Base-by-base conservation (phyloP, 1,140 invertebrate genomes). In the Trichogramma pretiosum region DNA sequence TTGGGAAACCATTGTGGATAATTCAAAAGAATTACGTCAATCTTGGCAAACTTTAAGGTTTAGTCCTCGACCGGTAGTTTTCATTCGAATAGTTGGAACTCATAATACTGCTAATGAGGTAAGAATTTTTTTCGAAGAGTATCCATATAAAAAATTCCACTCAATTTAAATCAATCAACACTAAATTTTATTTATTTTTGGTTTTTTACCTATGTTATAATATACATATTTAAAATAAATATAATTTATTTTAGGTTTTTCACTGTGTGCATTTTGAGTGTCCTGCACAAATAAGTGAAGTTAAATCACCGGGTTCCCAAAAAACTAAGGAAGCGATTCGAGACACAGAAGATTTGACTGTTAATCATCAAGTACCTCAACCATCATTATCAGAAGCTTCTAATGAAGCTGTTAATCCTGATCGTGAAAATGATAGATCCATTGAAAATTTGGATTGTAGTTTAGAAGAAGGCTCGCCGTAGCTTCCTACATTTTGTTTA, bases 211-310 rank as follows among this genome's bases (percentile, higher is more conserved):
- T n/a, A n/a, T n/a, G n/a, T n/a, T n/a, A n/a, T n/a, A n/a, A n/a
- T n/a, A n/a, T n/a, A n/a, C 14, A 3, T 32, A 19, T 48, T 35
- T 38, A 46, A 40, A 23, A 19, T 17, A 42, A 28, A 23, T 33
- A 35, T 36, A 30, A 24, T 23, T 21, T 18, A 24, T 58, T 67
- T 16, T 49, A 93, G 88, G 90, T 95, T 36, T 98, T 98, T 68
- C 95, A 98, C 66, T 90, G 90, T 67, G 94, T 99, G 21, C 94
- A 98, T 71, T 87, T 99, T 68, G 95, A 99, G 73, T 95, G 91
- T 66, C 93, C 93, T 10, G 81, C 84, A 13, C 82, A 85, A 65
- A 54, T 60, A 46, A 42, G 11, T 35, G 40, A 51, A 2, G 16
- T 44, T 21, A 67, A 66, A 51, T 61, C 60, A 18, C 44, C 57